Evolutionary conservation across 2,888 invertebrate genomes (phyloP).

Genomic region (Thymelicus sylvestris): DNA sequence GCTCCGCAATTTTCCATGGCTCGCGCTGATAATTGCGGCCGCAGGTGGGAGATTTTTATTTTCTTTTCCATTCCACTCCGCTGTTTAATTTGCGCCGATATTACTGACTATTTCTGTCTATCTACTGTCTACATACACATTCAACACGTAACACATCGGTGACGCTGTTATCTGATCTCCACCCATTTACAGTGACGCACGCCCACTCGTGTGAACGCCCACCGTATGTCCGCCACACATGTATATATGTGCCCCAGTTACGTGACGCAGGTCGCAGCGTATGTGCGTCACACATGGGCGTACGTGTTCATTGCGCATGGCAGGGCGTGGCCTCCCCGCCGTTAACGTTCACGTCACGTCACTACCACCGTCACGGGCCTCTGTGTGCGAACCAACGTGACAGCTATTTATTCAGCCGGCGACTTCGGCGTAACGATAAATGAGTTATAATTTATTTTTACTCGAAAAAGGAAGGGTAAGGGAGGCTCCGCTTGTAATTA

Average conservation of each 20-base stretch:
- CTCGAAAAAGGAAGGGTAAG: constrained; percentile 79
- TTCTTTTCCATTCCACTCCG: constrained; percentile 47
- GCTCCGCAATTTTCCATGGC: constrained; percentile 79
- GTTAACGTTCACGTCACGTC: constrained; percentile 66
- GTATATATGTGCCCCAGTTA: constrained; percentile 67
- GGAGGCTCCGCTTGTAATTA: constrained; percentile 73
- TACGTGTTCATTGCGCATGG: constrained; percentile 71
- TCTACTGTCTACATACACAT: neutral
- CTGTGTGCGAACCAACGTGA: constrained; percentile 67
- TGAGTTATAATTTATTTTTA: constrained; percentile 84
- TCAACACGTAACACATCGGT: neutral
- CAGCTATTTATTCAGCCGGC: constrained; percentile 72
- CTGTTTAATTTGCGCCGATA: constrained; percentile 44
- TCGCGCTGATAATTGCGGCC: constrained; percentile 81
- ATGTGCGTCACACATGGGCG: constrained; percentile 67
- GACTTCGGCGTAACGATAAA: constrained; percentile 72
- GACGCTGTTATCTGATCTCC: constrained; percentile 49
- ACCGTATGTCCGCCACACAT: constrained; percentile 48
- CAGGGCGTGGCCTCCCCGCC: constrained; percentile 68
- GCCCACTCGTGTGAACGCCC: constrained; percentile 71
- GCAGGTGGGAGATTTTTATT: constrained; percentile 72
- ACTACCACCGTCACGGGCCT: constrained; percentile 54
- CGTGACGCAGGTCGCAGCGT: constrained; percentile 59
- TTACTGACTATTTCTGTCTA: constrained; percentile 39
- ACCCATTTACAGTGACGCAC: constrained; percentile 58